Evolutionary conservation across 2,888 invertebrate species (phyloP).

Genomic region (Pheosia tremula): DNA sequence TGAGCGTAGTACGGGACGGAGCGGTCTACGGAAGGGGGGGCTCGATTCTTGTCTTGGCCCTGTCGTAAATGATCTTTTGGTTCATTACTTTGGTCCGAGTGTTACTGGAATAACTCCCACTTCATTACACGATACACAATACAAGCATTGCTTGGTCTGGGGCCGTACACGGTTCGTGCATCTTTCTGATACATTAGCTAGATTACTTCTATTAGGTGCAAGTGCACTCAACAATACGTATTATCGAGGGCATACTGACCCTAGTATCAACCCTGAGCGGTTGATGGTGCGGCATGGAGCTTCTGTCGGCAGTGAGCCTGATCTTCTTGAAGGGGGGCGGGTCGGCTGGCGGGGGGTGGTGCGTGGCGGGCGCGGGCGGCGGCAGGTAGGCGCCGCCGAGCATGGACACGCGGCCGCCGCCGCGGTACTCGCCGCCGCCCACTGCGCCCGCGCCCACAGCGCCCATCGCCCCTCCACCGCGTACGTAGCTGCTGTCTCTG

Average conservation of each 20-base stretch:
- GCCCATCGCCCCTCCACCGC: conserved; percentile 68
- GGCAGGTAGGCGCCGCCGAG: conserved; percentile 85
- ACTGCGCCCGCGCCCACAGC: conserved; percentile 83
- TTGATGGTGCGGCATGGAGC: conserved; percentile 73
- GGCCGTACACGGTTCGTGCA: too few relatives aligned
- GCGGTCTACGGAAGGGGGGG: too few relatives aligned
- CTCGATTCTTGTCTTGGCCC: too few relatives aligned
- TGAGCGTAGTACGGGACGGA: too few relatives aligned
- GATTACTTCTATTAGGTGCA: neutral
- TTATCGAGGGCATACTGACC: conserved; percentile 52
- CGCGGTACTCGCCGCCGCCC: conserved; percentile 81
- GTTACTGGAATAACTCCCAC: too few relatives aligned
- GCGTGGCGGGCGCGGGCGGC: conserved; percentile 76
- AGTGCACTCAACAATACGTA: neutral
- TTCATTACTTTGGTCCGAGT: too few relatives aligned
- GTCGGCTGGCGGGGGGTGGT: conserved; percentile 77
- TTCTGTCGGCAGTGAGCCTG: conserved; percentile 82
- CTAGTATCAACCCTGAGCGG: conserved; percentile 88
- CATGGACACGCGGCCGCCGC: conserved; percentile 85
- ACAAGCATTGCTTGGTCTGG: too few relatives aligned
- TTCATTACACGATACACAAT: too few relatives aligned
- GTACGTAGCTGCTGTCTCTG: conserved; percentile 76
- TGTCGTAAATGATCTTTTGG: too few relatives aligned
- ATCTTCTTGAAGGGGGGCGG: conserved; percentile 88
- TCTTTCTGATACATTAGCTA: too few relatives aligned